phyloP scores from a whole-genome alignment of 2,888 invertebrate species.

The Maniola hyperantus region DNA sequence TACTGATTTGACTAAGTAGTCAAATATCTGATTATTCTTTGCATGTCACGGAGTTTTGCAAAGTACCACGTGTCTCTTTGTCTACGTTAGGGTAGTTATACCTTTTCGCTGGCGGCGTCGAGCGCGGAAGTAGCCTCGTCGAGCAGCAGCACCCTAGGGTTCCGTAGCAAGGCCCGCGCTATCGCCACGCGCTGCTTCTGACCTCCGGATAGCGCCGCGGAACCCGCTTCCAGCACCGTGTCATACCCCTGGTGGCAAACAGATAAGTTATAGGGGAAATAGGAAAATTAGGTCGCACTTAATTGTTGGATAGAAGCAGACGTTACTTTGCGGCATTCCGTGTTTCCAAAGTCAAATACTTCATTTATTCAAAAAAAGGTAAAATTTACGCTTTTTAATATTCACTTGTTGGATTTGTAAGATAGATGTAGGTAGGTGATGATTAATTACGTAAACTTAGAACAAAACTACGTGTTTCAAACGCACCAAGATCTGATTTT shows the following conservation, averaged over 20 bases:
- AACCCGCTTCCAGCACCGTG: conserved; percentile 84
- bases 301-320: too few relatives aligned
- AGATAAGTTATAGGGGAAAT: background rate
- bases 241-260: conserved; percentile 82
- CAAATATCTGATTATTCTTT: too few relatives aligned
- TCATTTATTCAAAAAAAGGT: too few relatives aligned
- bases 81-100: conserved; percentile 40
- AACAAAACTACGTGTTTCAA: too few relatives aligned
- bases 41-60: background rate
- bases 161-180: conserved; percentile 85
- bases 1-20: too few relatives aligned
- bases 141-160: conserved; percentile 83
- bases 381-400: too few relatives aligned
- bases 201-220: conserved; percentile 87
- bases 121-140: conserved; percentile 89
- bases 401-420: too few relatives aligned
- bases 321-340: too few relatives aligned
- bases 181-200: conserved; percentile 90
- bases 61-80: background rate
- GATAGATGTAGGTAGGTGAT: too few relatives aligned
- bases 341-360: too few relatives aligned
- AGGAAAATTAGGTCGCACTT: background rate
- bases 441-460: too few relatives aligned
- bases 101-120: conserved; percentile 87
- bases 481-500: too few relatives aligned